These are phyloP conservation scores for Anolis carolinensis DNA, from an alignment of 2,113 vertebrate species.

Conservation along the genomic window DNA sequence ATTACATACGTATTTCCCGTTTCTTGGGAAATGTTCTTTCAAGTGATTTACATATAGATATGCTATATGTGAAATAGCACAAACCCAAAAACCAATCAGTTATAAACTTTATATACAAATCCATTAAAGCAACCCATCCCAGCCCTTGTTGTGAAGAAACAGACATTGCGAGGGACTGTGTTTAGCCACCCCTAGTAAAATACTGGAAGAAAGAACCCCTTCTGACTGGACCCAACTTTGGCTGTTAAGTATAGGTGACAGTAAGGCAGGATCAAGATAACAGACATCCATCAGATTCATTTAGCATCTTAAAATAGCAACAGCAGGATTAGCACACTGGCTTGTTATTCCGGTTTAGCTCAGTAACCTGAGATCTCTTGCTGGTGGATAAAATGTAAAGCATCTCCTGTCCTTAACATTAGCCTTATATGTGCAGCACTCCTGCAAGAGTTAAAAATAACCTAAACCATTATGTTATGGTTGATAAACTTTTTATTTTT, in stretches of 20 bases:
- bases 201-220: not conserved
- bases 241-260: conserved; percentile 36
- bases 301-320: conserved; percentile 55
- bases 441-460: conserved; percentile 63
- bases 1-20: not conserved
- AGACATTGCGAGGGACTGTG: not conserved
- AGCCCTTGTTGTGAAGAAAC: not conserved
- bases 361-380: conserved; percentile 20
- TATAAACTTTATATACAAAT: not conserved
- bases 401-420: conserved; percentile 26
- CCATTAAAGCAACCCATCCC: not conserved
- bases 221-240: conserved; percentile 3
- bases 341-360: conserved; percentile 53
- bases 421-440: conserved; percentile 54
- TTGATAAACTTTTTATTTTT: accelerated
- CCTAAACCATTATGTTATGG: not conserved
- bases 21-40: not conserved
- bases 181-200: not conserved
- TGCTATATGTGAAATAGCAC: not conserved
- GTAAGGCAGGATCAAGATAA: conserved; percentile 44
- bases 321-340: conserved; percentile 38
- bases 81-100: not conserved
- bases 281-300: not conserved
- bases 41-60: not conserved
- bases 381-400: conserved; percentile 50